phyloP scores from a whole-genome alignment of 2,888 invertebrate genomes.

The Mycalesis mineus region DNA sequence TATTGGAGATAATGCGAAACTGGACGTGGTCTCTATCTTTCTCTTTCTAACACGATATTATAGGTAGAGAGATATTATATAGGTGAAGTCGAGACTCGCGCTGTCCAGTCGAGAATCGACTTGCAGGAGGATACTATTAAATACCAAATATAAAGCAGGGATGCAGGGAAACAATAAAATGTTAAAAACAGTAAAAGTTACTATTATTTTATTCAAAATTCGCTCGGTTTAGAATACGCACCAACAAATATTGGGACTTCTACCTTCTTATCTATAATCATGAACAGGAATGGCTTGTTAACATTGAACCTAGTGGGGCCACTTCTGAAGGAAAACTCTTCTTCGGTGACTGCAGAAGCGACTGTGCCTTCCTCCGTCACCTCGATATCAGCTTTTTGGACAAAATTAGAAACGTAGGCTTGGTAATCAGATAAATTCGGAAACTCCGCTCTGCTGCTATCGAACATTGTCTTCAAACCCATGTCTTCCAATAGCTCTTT shows the following conservation, averaged over 20 bases:
- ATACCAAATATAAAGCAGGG: too few relatives aligned
- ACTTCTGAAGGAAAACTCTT: constrained; percentile 38
- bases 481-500: constrained; percentile 65
- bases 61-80: too few relatives aligned
- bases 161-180: too few relatives aligned
- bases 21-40: too few relatives aligned
- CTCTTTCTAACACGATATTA: too few relatives aligned
- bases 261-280: constrained; percentile 54
- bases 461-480: constrained; percentile 57
- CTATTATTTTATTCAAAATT: constrained; percentile 36
- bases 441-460: constrained; percentile 44
- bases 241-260: constrained; percentile 57
- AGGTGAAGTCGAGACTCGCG: too few relatives aligned
- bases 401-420: constrained; percentile 50
- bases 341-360: constrained; percentile 46
- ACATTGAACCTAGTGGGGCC: constrained; percentile 44
- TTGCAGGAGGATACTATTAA: too few relatives aligned
- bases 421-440: constrained; percentile 44
- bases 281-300: constrained; percentile 61
- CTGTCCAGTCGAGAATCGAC: too few relatives aligned
- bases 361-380: constrained; percentile 61
- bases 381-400: constrained; percentile 63
- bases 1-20: too few relatives aligned
- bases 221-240: constrained; percentile 60
- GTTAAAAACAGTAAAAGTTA: too few relatives aligned